phyloP scores from a whole-genome alignment of 2,113 vertebrate genomes.

The Microcebus murinus region DNA sequence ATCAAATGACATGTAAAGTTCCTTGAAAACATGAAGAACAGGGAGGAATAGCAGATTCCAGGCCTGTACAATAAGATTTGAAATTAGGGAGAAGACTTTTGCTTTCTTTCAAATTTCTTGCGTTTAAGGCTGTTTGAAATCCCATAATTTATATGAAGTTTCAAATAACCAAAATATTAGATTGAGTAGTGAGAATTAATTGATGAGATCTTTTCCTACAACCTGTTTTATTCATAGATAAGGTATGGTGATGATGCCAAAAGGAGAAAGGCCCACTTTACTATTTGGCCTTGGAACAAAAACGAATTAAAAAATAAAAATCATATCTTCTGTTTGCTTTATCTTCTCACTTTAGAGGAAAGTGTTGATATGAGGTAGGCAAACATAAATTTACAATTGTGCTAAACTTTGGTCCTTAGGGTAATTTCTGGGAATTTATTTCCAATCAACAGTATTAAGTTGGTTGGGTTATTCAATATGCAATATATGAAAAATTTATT shows the following conservation, averaged over 20 bases:
- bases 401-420: constrained; percentile 2
- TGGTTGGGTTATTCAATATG: not conserved
- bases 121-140: not conserved
- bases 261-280: not conserved
- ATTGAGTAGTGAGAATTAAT: not conserved
- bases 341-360: not conserved
- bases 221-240: not conserved
- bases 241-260: not conserved
- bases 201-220: not conserved
- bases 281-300: not conserved
- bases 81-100: not conserved
- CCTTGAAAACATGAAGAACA: not conserved
- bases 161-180: not conserved
- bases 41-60: too few species aligned
- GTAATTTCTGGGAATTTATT: constrained; percentile 28
- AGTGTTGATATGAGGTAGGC: not conserved
- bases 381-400: not conserved
- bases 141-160: not conserved
- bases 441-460: constrained; percentile 37
- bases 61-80: too few species aligned
- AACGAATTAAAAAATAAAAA: not conserved
- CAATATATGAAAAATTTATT: not conserved
- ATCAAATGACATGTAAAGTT: not conserved
- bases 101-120: not conserved
- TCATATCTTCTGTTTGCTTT: not conserved